Evolutionary conservation across 2,888 invertebrate species (phyloP).

Genomic region (Camponotus fellah): DNA sequence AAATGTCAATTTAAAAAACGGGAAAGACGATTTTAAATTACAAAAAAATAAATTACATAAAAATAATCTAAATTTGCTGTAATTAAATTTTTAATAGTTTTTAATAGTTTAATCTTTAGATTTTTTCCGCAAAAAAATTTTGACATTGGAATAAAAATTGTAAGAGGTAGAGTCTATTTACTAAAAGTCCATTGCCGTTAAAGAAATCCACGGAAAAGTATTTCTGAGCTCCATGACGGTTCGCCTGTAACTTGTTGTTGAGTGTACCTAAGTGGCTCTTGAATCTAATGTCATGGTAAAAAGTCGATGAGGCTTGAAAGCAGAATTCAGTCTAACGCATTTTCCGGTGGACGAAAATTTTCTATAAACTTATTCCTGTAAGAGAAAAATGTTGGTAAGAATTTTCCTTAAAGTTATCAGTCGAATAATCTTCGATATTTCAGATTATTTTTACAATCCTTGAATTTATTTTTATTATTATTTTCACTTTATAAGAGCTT

Average conservation of each 20-base stretch:
- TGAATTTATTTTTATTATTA: not conserved
- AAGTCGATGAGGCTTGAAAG: conserved; percentile 37
- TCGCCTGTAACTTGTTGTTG: conserved; percentile 43
- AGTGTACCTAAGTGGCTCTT: conserved; percentile 56
- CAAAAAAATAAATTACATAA: not conserved
- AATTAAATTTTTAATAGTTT: not conserved
- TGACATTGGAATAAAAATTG: not conserved
- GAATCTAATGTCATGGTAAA: conserved; percentile 40
- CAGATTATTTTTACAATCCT: not conserved
- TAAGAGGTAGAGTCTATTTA: not conserved
- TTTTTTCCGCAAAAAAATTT: not conserved
- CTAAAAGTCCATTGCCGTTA: not conserved
- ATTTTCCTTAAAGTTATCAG: not conserved
- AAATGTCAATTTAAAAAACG: not conserved
- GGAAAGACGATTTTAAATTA: not conserved
- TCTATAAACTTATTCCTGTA: not conserved
- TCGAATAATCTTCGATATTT: not conserved
- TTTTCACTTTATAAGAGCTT: not conserved
- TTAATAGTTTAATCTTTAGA: not conserved
- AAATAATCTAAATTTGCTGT: not conserved
- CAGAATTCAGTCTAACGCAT: conserved; percentile 24
- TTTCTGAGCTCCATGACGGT: conserved; percentile 12
- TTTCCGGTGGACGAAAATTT: conserved; percentile 8
- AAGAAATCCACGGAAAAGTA: conserved; percentile 20
- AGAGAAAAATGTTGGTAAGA: not conserved